Percentiles rank a stretch among this genome's conserved stretches.
Conservation (phyloP, 2,113 vertebrate species). For the Plecturocebus donacophilus region DNA sequence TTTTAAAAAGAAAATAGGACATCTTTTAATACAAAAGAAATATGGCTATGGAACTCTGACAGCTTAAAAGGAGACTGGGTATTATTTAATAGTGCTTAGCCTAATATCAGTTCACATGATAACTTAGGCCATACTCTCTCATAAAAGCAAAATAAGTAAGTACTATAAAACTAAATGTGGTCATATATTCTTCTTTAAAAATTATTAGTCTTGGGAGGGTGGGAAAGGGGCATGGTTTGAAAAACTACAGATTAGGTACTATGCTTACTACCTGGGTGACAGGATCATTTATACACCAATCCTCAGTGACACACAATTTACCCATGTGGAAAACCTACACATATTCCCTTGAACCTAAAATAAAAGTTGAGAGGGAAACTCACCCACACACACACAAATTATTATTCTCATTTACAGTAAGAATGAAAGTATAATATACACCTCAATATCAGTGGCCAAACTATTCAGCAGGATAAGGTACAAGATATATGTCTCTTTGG, state of each 20-base stretch:
- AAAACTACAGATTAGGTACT: no score
- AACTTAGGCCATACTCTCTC: neutral
- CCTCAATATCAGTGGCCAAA: neutral
- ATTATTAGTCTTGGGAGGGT: no score
- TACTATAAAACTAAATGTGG: neutral
- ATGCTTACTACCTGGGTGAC: no score
- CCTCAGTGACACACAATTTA: no score
- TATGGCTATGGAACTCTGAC: neutral
- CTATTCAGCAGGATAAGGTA: neutral
- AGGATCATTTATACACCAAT: no score
- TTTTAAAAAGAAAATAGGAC: neutral
- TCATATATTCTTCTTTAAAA: constrained; percentile 12
- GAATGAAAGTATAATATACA: neutral
- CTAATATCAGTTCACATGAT: constrained; percentile 11
- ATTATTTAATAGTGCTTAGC: neutral
- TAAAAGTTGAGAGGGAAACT: no score
- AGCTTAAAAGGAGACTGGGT: neutral
- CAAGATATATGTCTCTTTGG: neutral
- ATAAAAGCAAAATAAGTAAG: constrained; percentile 35
- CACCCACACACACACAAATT: no score
- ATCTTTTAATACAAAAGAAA: neutral
- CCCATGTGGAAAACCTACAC: no score
- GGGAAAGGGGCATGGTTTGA: no score
- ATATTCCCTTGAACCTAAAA: no score
- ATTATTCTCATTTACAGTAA: neutral